Percentiles rank a stretch among this genome's conserved stretches.
Evolutionary conservation across 2,113 vertebrate genomes (phyloP).

Genomic region (Gallinago jamesoni): DNA sequence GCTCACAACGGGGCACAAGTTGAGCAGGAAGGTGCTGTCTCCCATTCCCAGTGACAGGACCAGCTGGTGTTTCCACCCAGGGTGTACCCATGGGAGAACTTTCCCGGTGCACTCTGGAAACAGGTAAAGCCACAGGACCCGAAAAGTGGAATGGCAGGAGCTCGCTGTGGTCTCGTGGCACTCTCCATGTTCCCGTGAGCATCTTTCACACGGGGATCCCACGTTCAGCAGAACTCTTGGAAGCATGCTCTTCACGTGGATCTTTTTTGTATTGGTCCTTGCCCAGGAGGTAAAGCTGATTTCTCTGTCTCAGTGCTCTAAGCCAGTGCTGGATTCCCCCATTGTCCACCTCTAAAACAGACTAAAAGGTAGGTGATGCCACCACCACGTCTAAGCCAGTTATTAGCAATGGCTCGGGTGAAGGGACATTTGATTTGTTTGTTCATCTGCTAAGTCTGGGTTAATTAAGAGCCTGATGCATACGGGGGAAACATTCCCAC

Average conservation of each 20-base stretch:
- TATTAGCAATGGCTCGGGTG: background rate
- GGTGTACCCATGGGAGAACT: background rate
- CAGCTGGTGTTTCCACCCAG: background rate
- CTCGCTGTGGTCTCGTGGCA: background rate
- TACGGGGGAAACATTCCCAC: background rate
- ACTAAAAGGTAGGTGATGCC: background rate
- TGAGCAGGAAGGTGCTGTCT: background rate
- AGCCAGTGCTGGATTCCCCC: background rate
- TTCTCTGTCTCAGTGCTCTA: background rate
- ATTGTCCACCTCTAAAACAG: background rate
- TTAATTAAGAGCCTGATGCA: constrained; percentile 9
- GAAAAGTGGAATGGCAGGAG: background rate
- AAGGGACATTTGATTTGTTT: background rate
- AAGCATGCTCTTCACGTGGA: background rate
- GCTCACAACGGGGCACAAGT: background rate
- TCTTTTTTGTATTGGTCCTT: background rate
- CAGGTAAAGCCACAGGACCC: background rate
- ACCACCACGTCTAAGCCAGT: background rate
- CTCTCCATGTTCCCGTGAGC: background rate
- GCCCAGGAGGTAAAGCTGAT: background rate
- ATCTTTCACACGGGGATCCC: background rate
- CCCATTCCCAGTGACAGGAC: background rate
- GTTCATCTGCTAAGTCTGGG: constrained; percentile 3
- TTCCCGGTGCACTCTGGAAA: background rate
- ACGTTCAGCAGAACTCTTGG: background rate